Conservation (phyloP, 1,140 invertebrate species). For the Habropoda laboriosa region DNA sequence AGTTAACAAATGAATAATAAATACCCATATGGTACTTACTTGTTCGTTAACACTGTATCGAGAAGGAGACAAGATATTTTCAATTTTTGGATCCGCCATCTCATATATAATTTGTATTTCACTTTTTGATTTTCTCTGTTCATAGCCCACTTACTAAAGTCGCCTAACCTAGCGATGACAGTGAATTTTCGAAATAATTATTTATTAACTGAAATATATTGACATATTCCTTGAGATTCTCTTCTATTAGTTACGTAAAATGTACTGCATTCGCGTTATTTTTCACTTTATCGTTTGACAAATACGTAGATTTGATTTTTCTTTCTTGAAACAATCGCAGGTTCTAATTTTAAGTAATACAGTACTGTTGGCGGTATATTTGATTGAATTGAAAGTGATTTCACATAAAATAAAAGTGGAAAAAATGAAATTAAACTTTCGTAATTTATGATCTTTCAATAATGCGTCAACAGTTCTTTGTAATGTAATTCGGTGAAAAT, state of each 20-base stretch:
- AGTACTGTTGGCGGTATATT: conserved; percentile 16
- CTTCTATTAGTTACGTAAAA: conserved; percentile 31
- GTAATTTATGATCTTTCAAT: neutral
- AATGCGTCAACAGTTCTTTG: no score
- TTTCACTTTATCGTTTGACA: conserved; percentile 26
- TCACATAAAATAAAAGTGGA: neutral
- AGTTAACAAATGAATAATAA: neutral
- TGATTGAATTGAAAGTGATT: conserved; percentile 2
- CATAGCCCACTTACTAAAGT: conserved; percentile 84
- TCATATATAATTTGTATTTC: conserved; percentile 82
- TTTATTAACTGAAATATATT: neutral
- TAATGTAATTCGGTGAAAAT: no score
- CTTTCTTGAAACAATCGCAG: neutral
- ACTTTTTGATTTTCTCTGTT: conserved; percentile 88
- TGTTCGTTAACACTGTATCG: conserved; percentile 94
- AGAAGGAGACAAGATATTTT: conserved; percentile 92
- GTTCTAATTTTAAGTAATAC: neutral
- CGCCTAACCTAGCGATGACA: conserved; percentile 34
- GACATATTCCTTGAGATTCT: neutral
- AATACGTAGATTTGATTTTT: neutral
- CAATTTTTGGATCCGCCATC: conserved; percentile 91
- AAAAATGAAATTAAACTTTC: conserved; percentile 9
- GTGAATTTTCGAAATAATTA: conserved; percentile 37
- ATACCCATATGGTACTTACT: conserved; percentile 82
- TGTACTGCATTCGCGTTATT: conserved; percentile 52